Evolutionary conservation across 2,797 vertebrate species (phyloP).

Genomic region (Muraenolepis orangiensis): DNA sequence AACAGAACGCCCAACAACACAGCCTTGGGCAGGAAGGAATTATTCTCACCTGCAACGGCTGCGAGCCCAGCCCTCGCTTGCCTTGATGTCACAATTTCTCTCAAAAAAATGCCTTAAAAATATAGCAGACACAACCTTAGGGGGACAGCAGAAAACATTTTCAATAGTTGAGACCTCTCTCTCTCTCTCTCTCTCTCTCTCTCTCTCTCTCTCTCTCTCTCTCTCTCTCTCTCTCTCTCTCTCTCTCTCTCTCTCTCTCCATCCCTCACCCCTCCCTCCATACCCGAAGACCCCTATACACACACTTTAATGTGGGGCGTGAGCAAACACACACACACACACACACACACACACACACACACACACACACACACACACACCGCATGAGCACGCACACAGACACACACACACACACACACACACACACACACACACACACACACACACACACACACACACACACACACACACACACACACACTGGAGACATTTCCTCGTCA

Average conservation of each 20-base stretch:
- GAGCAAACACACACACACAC: constrained; percentile 46
- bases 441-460: constrained; percentile 51
- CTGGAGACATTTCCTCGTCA: constrained; percentile 59
- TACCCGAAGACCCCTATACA: constrained; percentile 47
- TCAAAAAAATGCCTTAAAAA: background rate
- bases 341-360: constrained; percentile 52
- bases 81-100: background rate
- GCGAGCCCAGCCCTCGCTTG: background rate
- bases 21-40: background rate
- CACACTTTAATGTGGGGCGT: too few species aligned
- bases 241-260: background rate
- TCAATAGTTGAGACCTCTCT: background rate
- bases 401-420: constrained; percentile 54
- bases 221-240: background rate
- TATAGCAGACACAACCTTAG: background rate
- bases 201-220: background rate
- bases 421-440: constrained; percentile 53
- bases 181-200: background rate
- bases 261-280: background rate
- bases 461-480: constrained; percentile 55
- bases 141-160: background rate
- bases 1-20: background rate
- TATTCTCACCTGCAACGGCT: background rate
- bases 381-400: constrained; percentile 52
- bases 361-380: constrained; percentile 55